Percentiles rank a stretch among this genome's conserved stretches.
Conservation (phyloP, 2,113 vertebrate genomes). For the Tachysurus fulvidraco region DNA sequence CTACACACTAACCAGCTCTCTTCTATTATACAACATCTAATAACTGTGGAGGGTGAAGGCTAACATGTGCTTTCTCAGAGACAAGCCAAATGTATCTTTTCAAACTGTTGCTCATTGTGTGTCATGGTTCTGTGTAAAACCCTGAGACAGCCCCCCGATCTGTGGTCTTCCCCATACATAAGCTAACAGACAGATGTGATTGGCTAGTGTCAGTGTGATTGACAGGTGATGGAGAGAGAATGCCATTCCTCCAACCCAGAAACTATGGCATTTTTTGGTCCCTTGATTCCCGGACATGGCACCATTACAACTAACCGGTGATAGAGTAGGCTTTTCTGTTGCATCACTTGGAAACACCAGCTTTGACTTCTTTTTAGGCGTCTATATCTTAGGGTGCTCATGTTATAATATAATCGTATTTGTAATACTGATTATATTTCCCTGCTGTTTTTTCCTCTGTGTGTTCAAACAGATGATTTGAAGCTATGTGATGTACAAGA, state of each 20-base stretch:
- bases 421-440: background rate
- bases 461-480: conserved; percentile 73
- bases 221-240: background rate
- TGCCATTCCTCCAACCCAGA: background rate
- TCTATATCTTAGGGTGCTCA: background rate
- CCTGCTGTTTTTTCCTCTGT: background rate
- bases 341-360: background rate
- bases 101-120: background rate
- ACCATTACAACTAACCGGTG: background rate
- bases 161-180: background rate
- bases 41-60: background rate
- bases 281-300: background rate
- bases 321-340: background rate
- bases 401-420: background rate
- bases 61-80: background rate
- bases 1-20: background rate
- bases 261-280: background rate
- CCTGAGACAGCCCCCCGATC: background rate
- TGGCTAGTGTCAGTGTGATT: background rate
- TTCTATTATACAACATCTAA: background rate
- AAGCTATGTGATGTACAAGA: conserved; percentile 64
- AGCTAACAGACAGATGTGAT: background rate
- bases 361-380: background rate
- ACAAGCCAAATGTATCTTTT: background rate
- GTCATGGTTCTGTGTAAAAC: background rate